phyloP scores from a whole-genome alignment of 2,888 invertebrate species.

The Lithophane ornitopus region DNA sequence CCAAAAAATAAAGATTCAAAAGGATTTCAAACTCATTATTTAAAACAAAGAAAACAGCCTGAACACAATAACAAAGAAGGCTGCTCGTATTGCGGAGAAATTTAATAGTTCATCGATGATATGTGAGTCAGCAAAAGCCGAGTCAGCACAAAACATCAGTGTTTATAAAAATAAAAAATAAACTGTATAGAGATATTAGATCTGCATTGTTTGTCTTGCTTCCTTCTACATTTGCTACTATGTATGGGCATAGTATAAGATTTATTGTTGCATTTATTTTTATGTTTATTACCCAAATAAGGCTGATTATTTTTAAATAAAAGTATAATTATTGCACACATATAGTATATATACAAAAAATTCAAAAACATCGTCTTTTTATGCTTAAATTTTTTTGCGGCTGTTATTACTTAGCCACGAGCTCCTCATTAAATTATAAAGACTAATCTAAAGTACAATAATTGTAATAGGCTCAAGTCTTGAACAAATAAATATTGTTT shows the following conservation, averaged over 20 bases:
- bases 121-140: too few relatives aligned
- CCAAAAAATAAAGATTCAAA: neutral
- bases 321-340: neutral
- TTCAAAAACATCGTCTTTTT: too few relatives aligned
- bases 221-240: neutral
- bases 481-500: too few relatives aligned
- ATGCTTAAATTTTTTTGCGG: too few relatives aligned
- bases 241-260: neutral
- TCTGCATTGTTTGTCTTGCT: neutral
- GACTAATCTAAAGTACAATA: too few relatives aligned
- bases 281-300: neutral
- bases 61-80: neutral
- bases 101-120: neutral
- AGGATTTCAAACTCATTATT: neutral
- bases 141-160: neutral
- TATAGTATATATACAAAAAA: neutral
- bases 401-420: too few relatives aligned
- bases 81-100: neutral
- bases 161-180: neutral
- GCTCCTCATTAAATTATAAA: too few relatives aligned
- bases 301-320: neutral
- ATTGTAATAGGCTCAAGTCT: too few relatives aligned
- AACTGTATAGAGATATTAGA: too few relatives aligned
- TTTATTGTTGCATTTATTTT: neutral
- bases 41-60: neutral